These are phyloP conservation scores for Oreochromis grahami DNA, from an alignment of 2,797 vertebrate genomes.

Conservation along the genomic window DNA sequence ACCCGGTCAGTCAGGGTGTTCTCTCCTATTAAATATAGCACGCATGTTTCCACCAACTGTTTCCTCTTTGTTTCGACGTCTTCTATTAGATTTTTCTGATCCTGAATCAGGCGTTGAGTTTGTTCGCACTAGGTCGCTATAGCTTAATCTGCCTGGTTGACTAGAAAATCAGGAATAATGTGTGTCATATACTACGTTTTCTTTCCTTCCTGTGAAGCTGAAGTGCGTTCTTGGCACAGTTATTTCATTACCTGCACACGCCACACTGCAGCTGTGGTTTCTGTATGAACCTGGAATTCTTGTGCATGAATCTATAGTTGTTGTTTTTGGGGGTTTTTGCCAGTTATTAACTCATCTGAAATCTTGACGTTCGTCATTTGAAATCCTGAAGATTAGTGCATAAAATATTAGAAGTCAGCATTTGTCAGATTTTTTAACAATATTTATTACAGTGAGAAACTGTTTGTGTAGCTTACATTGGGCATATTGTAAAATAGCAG, in stretches of 20 bases:
- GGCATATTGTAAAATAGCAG: accelerated
- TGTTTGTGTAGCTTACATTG: neutral
- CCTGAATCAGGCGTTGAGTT: neutral
- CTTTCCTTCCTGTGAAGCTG: neutral
- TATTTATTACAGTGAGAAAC: neutral
- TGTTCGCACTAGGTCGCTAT: neutral
- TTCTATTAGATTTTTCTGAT: neutral
- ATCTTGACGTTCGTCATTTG: accelerated
- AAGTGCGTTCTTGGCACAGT: neutral
- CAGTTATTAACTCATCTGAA: neutral
- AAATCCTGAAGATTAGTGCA: neutral
- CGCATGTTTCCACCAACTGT: slow-evolving; percentile 4
- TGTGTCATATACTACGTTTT: neutral
- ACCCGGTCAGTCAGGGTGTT: slow-evolving; percentile 13
- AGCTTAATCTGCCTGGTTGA: neutral
- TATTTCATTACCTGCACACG: neutral
- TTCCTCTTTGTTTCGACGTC: neutral
- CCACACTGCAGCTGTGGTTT: neutral
- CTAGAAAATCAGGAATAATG: neutral
- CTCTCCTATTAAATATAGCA: slow-evolving; percentile 37
- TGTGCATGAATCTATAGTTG: neutral
- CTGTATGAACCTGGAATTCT: neutral
- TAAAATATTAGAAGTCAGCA: neutral
- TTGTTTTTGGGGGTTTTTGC: accelerated
- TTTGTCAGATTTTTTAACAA: neutral